Conservation (phyloP, 2,888 invertebrate genomes). For the Coronaproctus castanopsis region DNA sequence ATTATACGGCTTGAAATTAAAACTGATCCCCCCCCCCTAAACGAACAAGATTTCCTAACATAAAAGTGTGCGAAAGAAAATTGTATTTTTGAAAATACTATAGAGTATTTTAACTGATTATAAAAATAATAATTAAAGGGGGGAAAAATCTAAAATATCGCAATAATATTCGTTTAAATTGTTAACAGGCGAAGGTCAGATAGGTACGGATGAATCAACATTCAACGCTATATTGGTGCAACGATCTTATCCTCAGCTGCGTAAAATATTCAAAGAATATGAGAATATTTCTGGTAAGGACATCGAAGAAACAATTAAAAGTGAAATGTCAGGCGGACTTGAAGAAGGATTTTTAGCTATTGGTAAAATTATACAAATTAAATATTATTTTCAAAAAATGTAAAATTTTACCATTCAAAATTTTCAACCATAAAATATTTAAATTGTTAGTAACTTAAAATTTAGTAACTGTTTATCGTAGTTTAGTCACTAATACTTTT, state of each 20-base stretch:
- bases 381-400: neutral
- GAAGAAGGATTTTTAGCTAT: constrained; percentile 29
- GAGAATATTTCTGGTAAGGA: constrained; percentile 26
- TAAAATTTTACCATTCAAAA: neutral
- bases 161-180: no score
- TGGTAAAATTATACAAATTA: no score
- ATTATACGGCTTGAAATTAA: no score
- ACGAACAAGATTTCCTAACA: no score
- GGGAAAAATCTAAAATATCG: no score
- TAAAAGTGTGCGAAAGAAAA: no score
- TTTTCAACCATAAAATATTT: neutral
- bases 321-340: constrained; percentile 28
- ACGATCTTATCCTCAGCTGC: constrained; percentile 31
- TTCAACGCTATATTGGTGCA: constrained; percentile 30
- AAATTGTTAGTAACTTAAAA: neutral
- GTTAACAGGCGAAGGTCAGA: constrained; percentile 25
- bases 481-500: no score
- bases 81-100: no score
- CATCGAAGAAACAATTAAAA: constrained; percentile 27
- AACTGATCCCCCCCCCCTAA: no score
- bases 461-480: no score
- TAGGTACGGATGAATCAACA: constrained; percentile 30
- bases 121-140: no score
- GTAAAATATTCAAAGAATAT: constrained; percentile 30
- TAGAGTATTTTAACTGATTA: no score